Evolutionary conservation across 1,140 invertebrate species (phyloP).

Genomic region (Phymastichus coffea): DNA sequence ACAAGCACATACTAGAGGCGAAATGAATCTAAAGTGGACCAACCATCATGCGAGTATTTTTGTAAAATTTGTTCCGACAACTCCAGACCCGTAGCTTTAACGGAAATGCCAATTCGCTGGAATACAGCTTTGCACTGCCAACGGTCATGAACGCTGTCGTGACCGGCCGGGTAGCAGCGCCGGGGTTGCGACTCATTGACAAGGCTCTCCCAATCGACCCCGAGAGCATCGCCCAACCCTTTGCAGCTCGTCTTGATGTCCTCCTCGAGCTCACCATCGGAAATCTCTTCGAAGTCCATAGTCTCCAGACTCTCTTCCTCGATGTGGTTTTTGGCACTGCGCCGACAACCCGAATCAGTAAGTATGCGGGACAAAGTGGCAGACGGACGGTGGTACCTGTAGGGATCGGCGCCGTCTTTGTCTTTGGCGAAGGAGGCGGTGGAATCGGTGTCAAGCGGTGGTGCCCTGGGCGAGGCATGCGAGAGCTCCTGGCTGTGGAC

Average conservation of each 20-base stretch:
- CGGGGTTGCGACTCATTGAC: slow-evolving; percentile 73
- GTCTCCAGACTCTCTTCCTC: slow-evolving; percentile 73
- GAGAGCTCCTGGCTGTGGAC: slow-evolving; percentile 36
- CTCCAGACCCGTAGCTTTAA: slow-evolving; percentile 67
- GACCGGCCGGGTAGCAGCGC: slow-evolving; percentile 44
- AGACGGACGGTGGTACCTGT: slow-evolving; percentile 25
- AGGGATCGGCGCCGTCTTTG: slow-evolving; percentile 37
- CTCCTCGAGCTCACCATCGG: slow-evolving; percentile 83
- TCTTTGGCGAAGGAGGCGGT: slow-evolving; percentile 33
- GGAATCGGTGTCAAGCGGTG: slow-evolving; percentile 14
- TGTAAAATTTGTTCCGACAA: slow-evolving; percentile 63
- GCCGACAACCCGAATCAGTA: no score
- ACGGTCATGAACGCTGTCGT: slow-evolving; percentile 65
- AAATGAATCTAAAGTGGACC: not conserved
- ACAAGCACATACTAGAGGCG: not conserved
- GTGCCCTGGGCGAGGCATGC: slow-evolving; percentile 33
- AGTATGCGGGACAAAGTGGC: not conserved
- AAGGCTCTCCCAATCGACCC: slow-evolving; percentile 90
- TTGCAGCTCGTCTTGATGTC: slow-evolving; percentile 63
- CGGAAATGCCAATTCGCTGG: slow-evolving; percentile 70
- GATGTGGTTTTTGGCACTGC: slow-evolving; percentile 42
- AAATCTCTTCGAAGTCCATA: slow-evolving; percentile 87
- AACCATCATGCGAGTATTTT: slow-evolving; percentile 55
- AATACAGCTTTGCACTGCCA: slow-evolving; percentile 76
- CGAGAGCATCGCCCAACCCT: slow-evolving; percentile 81